A percentile compares a stretch with the other conserved stretches of the same genome.
Conservation (phyloP, 2,797 vertebrate genomes). For the Leuciscus waleckii region DNA sequence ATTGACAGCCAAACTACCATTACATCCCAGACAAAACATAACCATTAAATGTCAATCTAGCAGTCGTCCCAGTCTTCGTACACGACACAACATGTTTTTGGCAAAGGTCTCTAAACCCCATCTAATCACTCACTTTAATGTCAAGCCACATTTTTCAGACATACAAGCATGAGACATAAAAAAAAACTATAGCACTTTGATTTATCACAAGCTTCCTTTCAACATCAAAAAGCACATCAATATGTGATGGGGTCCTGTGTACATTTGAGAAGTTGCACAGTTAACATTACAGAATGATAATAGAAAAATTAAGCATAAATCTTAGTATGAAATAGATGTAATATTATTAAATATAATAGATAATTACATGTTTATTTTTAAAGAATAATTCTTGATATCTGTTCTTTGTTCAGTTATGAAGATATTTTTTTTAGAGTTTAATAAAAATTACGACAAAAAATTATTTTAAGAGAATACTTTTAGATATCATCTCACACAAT, state of each 20-base stretch:
- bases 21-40: conserved; percentile 17
- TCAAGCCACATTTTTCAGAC: conserved; percentile 17
- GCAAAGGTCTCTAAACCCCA: conserved; percentile 9
- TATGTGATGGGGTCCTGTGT: neutral
- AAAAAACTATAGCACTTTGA: neutral
- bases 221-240: neutral
- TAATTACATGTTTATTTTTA: too few relatives aligned
- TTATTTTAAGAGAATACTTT: neutral
- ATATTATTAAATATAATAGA: too few relatives aligned
- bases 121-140: conserved; percentile 25
- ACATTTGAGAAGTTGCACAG: neutral
- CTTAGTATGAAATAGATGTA: too few relatives aligned
- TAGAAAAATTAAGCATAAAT: neutral
- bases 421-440: neutral
- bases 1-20: conserved; percentile 5
- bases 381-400: neutral
- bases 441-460: neutral
- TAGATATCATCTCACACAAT: neutral
- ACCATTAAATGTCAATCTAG: neutral
- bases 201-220: neutral
- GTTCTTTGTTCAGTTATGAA: neutral
- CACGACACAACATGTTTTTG: conserved; percentile 25
- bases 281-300: neutral
- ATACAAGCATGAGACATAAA: conserved; percentile 6
- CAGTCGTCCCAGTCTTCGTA: neutral